phyloP scores from a whole-genome alignment of 2,888 invertebrate species.

The Clistopyga incitator region DNA sequence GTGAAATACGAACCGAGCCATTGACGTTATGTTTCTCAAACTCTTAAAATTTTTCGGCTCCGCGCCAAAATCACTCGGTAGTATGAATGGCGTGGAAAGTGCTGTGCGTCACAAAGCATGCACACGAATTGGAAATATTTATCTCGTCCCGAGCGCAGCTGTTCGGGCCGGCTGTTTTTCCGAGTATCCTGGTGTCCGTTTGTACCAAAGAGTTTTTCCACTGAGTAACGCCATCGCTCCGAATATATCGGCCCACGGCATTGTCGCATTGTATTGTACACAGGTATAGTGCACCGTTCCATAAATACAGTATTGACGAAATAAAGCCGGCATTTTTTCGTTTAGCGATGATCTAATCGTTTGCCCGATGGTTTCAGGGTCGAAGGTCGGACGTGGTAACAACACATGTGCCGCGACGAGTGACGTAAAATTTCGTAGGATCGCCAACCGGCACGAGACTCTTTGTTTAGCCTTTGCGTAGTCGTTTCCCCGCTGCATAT shows the following conservation, averaged over 20 bases:
- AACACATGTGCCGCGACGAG: constrained; percentile 36
- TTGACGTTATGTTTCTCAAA: background rate
- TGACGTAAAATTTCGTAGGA: constrained; percentile 45
- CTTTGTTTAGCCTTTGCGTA: constrained; percentile 39
- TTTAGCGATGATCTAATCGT: constrained; percentile 43
- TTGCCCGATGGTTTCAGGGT: constrained; percentile 53
- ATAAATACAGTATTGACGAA: constrained; percentile 1
- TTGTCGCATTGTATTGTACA: background rate
- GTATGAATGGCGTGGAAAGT: background rate
- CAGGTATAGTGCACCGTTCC: background rate
- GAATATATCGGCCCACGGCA: background rate
- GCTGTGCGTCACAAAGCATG: background rate
- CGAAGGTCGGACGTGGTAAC: constrained; percentile 12
- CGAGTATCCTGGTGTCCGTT: constrained; percentile 15
- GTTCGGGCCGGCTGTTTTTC: constrained; percentile 30
- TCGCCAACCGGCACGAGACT: constrained; percentile 25
- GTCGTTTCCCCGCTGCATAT: constrained; percentile 23
- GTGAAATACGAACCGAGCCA: background rate
- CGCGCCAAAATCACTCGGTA: background rate
- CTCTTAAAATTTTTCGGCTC: constrained; percentile 3
- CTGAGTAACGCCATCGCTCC: constrained; percentile 10
- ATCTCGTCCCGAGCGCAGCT: constrained; percentile 21
- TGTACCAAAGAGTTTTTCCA: constrained; percentile 31
- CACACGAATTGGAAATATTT: constrained; percentile 13
- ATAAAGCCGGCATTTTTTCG: background rate